A percentile compares a stretch with the other conserved stretches of the same genome.
Evolutionary conservation across 2,113 vertebrate species (phyloP).

Genomic region (Semicossyphus pulcher): DNA sequence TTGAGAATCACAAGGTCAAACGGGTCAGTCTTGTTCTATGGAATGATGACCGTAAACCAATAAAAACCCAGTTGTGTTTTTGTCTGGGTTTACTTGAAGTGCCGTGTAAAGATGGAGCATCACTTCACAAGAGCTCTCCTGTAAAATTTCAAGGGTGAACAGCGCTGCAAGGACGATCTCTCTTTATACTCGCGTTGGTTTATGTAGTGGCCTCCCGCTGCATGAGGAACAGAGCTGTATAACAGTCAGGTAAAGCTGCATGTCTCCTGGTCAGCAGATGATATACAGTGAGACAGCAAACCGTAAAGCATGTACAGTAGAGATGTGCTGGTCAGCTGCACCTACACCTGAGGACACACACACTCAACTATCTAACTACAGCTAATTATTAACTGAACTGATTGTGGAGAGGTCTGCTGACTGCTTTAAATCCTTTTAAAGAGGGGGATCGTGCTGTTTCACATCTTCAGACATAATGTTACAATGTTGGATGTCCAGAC

Average conservation of each 20-base stretch:
- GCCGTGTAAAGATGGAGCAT: slow-evolving; percentile 6
- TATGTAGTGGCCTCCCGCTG: slow-evolving; percentile 18
- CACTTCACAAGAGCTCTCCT: slow-evolving; percentile 40
- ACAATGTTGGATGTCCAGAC: too few relatives aligned
- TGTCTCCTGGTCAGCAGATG: background rate
- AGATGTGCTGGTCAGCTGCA: background rate
- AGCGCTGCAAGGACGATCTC: slow-evolving; percentile 29
- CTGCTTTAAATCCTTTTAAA: too few relatives aligned
- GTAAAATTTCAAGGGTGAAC: slow-evolving; percentile 53
- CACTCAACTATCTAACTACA: too few relatives aligned
- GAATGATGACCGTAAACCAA: background rate
- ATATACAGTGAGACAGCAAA: background rate
- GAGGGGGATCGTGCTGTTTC: too few relatives aligned
- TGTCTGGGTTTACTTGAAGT: background rate
- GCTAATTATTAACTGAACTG: too few relatives aligned
- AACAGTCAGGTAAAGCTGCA: slow-evolving; percentile 27
- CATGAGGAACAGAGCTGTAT: slow-evolving; percentile 14
- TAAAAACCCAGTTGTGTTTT: slow-evolving; percentile 11
- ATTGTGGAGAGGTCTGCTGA: too few relatives aligned
- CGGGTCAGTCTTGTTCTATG: background rate
- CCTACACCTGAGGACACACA: background rate
- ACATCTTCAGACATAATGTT: too few relatives aligned
- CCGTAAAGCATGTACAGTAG: slow-evolving; percentile 1
- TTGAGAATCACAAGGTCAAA: background rate
- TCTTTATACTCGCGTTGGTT: slow-evolving; percentile 5